Percentiles rank a stretch among this genome's conserved stretches.
These are phyloP conservation scores for Tachysurus fulvidraco DNA, from an alignment of 2,113 vertebrate genomes.

Conservation along the genomic window DNA sequence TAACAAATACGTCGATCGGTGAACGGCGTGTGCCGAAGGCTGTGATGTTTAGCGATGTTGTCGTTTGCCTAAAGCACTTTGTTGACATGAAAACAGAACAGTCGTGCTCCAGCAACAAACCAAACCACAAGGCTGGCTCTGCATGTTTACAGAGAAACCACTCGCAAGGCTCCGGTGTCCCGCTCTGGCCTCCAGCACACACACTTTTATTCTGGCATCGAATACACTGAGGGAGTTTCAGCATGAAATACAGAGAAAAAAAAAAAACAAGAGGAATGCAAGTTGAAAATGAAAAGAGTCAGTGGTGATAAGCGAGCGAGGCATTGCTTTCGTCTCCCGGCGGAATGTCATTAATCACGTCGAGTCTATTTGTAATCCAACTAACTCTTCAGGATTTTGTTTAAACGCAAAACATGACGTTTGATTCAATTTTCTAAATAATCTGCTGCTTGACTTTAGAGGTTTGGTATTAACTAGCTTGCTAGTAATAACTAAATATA, in stretches of 20 bases:
- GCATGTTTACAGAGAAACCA: conserved; percentile 71
- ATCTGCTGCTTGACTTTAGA: not conserved
- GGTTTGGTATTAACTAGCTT: not conserved
- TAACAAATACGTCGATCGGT: conserved; percentile 22
- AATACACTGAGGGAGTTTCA: conserved; percentile 8
- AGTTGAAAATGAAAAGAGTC: conserved; percentile 14
- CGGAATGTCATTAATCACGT: conserved; percentile 43
- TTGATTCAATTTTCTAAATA: not conserved
- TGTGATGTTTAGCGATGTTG: conserved; percentile 45
- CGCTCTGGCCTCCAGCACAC: conserved; percentile 30
- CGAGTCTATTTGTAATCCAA: not conserved
- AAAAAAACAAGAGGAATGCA: conserved; percentile 20
- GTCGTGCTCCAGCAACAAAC: conserved; percentile 56
- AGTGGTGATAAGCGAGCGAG: conserved; percentile 18
- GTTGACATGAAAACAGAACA: conserved; percentile 72
- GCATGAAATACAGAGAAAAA: not conserved
- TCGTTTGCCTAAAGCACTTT: conserved; percentile 51
- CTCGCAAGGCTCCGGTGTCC: conserved; percentile 43
- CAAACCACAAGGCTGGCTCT: conserved; percentile 38
- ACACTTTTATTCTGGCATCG: conserved; percentile 51
- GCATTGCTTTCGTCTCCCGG: conserved; percentile 17
- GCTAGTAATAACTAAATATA: not conserved
- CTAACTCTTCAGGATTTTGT: conserved; percentile 34
- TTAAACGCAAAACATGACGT: conserved; percentile 9
- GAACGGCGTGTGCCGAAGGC: conserved; percentile 16